These are phyloP conservation scores for Drosophila willistoni DNA, from an alignment of 1,140 invertebrate genomes.

Conservation along the genomic window DNA sequence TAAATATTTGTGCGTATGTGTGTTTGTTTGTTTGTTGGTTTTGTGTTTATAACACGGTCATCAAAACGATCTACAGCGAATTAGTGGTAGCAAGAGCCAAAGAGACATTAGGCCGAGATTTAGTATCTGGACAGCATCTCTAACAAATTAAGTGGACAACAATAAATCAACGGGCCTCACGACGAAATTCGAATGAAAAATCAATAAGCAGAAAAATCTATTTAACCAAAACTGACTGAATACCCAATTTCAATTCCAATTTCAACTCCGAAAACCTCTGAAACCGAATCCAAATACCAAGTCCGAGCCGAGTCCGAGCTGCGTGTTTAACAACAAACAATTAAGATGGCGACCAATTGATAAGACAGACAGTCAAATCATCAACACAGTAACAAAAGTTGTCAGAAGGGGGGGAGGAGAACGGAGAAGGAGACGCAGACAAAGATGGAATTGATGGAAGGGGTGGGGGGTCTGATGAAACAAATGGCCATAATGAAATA, in stretches of 20 bases:
- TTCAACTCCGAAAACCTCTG: slow-evolving; percentile 27
- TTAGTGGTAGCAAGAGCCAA: slow-evolving; percentile 41
- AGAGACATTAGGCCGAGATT: slow-evolving; percentile 36
- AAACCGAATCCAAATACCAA: slow-evolving; percentile 32
- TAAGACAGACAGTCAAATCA: slow-evolving; percentile 66
- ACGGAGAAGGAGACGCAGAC: slow-evolving; percentile 4
- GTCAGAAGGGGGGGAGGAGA: background rate
- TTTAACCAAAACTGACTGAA: slow-evolving; percentile 36
- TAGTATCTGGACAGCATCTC: slow-evolving; percentile 74
- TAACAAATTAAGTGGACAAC: slow-evolving; percentile 78
- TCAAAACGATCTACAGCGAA: slow-evolving; percentile 44
- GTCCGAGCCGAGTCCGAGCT: slow-evolving; percentile 47
- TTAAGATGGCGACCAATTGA: slow-evolving; percentile 81
- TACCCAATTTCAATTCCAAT: slow-evolving; percentile 48
- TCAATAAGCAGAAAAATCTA: slow-evolving; percentile 77
- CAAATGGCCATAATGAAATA: slow-evolving; percentile 82
- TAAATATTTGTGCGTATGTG: slow-evolving; percentile 30
- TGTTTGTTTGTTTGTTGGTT: background rate
- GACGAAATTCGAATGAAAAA: slow-evolving; percentile 81
- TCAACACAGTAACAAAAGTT: slow-evolving; percentile 49
- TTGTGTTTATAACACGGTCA: slow-evolving; percentile 19
- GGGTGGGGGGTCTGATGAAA: slow-evolving; percentile 63
- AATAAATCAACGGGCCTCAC: slow-evolving; percentile 73
- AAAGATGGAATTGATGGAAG: background rate
- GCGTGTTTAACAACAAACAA: slow-evolving; percentile 82